Evolutionary conservation across 2,888 invertebrate species (phyloP).

Genomic region (Marasmarcha lunaedactyla): DNA sequence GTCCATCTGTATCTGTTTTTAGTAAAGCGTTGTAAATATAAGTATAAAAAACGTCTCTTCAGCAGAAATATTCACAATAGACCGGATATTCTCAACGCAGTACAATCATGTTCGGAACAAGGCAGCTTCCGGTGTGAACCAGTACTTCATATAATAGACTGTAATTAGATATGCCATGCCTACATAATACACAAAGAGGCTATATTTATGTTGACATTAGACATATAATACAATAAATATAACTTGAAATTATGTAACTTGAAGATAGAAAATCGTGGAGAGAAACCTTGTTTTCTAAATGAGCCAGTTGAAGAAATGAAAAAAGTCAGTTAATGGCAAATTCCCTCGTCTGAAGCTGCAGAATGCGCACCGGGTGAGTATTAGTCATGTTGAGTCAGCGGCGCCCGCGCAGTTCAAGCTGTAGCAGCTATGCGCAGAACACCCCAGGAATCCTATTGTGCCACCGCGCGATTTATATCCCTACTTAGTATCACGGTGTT

Average conservation of each 20-base stretch:
- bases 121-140: constrained; percentile 35
- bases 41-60: too few relatives aligned
- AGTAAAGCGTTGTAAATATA: too few relatives aligned
- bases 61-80: constrained; percentile 27
- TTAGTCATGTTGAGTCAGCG: constrained; percentile 1
- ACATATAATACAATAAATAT: too few relatives aligned
- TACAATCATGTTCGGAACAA: constrained; percentile 37
- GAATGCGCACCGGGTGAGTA: neutral
- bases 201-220: too few relatives aligned
- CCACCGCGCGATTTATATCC: constrained; percentile 47
- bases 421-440: constrained; percentile 22
- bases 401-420: constrained; percentile 30
- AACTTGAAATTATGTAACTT: too few relatives aligned
- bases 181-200: neutral
- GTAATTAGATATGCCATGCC: constrained; percentile 1
- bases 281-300: too few relatives aligned
- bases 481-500: constrained; percentile 18
- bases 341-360: neutral
- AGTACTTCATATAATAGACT: neutral
- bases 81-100: constrained; percentile 38
- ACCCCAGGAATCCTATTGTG: constrained; percentile 56
- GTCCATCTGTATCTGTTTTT: too few relatives aligned
- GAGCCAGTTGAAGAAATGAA: neutral
- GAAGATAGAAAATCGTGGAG: too few relatives aligned
- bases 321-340: neutral